Conservation (phyloP, 1,140 invertebrate species). For the Drosophila busckii region DNA sequence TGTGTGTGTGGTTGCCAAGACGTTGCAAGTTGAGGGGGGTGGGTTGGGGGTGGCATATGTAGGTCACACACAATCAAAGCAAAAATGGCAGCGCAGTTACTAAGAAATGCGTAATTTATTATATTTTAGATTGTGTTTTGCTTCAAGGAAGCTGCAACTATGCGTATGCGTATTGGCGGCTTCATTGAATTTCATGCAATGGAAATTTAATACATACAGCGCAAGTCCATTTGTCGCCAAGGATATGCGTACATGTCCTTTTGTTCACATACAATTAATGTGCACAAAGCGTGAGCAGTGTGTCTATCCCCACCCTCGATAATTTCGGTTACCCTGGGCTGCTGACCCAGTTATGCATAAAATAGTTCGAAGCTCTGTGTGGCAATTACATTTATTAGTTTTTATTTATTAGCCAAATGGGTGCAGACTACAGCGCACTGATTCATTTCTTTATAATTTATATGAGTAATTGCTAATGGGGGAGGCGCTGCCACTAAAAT, state of each 20-base stretch:
- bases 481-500: constrained; percentile 39
- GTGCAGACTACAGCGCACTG: constrained; percentile 14
- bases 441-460: constrained; percentile 74
- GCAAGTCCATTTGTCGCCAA: constrained; percentile 54
- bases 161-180: constrained; percentile 21
- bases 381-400: constrained; percentile 72
- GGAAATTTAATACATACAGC: constrained; percentile 59
- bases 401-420: constrained; percentile 53
- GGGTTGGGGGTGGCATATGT: constrained; percentile 12
- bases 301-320: not conserved
- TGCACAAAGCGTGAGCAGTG: constrained; percentile 60
- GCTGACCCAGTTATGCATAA: constrained; percentile 58
- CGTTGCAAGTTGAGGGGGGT: constrained; percentile 30
- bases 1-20: constrained; percentile 50
- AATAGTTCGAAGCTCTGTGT: constrained; percentile 32
- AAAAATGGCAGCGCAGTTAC: too few species aligned
- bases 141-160: constrained; percentile 34
- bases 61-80: constrained; percentile 30
- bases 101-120: too few species aligned
- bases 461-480: constrained; percentile 54
- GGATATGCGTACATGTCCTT: constrained; percentile 50
- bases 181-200: constrained; percentile 54
- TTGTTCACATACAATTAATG: constrained; percentile 65
- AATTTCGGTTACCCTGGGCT: constrained; percentile 38
- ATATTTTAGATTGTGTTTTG: too few species aligned